Evolutionary conservation across 2,113 vertebrate genomes (phyloP), one percentile per base, ranked within the genome.

Genomic region (Trematomus loennbergii): DNA sequence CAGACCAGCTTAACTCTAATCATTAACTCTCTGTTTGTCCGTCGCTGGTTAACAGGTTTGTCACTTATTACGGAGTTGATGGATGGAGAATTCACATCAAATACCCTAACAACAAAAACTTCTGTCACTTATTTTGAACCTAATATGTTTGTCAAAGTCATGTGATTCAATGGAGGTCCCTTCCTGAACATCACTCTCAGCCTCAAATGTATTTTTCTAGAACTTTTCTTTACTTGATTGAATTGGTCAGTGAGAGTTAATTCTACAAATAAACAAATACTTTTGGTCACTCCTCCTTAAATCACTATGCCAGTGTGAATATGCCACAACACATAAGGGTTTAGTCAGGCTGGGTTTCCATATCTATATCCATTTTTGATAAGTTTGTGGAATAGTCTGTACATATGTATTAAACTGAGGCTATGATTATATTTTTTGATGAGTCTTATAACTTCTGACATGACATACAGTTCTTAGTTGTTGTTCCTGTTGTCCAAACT

Each of bases 11-110:
- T 33, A 45, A 46, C 43, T 78, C 22, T 70, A 87, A 82, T 84
- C 53, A 87, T 82, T 86, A 84, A 85, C 79, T 68, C 29, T 43
- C 4, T 81, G 53, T 85, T 75, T 71, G 59, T 72, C 64, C 12
- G 70, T 53, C 81, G 49, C 50, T 69, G 78, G 33, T 77, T 83
- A 72, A 84, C 83, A 72, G 67, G 48, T 57, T 18, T 68, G 68
- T 90, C 62, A 80, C 53, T 62, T 75, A 75, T 49, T 55, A 20
- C 20, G 55, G 36, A 71, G 54, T 4, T 53, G 48, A 33, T 63
- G 58, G 52, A 18, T 10, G 40, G 12, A 71, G 20, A 79, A 43
- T 8, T 22, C 9, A n/a, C 10, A 6, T 0, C 33, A 17, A 63
- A 72, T 10, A 45, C 7, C n/a, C 15, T 9, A 40, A 55, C 18